Percentiles rank a stretch among this genome's conserved stretches.
Evolutionary conservation across 2,888 invertebrate species (phyloP).

Genomic region (Chirona hameri): DNA sequence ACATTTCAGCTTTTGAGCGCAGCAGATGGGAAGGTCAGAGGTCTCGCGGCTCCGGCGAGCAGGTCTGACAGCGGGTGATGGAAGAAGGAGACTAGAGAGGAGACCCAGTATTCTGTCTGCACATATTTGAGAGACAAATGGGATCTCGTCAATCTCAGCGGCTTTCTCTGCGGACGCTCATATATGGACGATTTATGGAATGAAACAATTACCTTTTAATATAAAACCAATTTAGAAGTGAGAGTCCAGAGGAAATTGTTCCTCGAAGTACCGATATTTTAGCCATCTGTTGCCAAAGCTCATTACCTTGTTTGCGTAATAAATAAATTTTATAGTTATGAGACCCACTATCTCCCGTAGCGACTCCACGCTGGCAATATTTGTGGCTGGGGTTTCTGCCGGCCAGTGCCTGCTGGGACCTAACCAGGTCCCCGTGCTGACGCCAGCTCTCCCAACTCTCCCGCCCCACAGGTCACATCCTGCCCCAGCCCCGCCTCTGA

Average conservation of each 20-base stretch:
- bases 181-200: background rate
- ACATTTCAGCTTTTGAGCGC: background rate
- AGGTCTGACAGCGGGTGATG: background rate
- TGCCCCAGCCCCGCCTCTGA: too few relatives aligned
- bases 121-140: background rate
- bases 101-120: background rate
- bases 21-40: background rate
- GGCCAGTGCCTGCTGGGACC: too few relatives aligned
- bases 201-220: background rate
- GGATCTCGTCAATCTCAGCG: background rate
- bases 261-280: background rate
- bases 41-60: background rate
- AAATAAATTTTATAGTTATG: too few relatives aligned
- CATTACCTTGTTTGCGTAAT: background rate
- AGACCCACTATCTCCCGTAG: too few relatives aligned
- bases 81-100: background rate
- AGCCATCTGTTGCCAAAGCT: conserved; percentile 1
- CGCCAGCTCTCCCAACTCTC: too few relatives aligned
- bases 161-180: background rate
- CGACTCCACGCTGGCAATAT: too few relatives aligned
- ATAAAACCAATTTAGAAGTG: conserved; percentile 1
- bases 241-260: background rate
- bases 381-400: too few relatives aligned
- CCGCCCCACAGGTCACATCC: too few relatives aligned
- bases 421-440: too few relatives aligned